Base-by-base conservation (phyloP, 2,888 invertebrate species). In the Drosophila gaucha region DNA sequence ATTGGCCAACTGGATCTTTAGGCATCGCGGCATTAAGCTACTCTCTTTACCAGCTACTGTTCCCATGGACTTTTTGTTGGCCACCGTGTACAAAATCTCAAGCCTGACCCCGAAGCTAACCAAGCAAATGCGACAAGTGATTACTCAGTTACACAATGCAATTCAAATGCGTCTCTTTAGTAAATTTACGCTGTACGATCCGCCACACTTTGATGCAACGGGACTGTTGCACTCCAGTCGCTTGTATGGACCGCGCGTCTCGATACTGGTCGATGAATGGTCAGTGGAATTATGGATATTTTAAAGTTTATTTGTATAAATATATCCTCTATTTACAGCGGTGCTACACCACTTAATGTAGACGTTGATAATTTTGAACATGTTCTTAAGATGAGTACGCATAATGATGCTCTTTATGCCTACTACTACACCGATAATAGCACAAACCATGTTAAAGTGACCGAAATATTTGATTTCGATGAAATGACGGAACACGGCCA, bases 1-100 rank as follows among this genome's bases (percentile, higher is more conserved):
- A 2, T 92, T 98, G 24, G 93, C 97, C 57, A 97, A 97, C 92
- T 98, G 97, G 97, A 92, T 98, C 72, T 97, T 97, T 92, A 95
- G 96, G 80, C 96, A 96, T 88, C 94, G 95, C 72, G 96, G 96
- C 41, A 94, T 97, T 91, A 95, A 96, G 80, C 92, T 97, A 44
- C 92, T 98, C 1, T 95, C 96, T 52, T 93, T 98, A 63, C 98
- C 98, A 0, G 98, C 96, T 89, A 94, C 96, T 44, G 92, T 98
- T 56, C 98, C 98, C 18, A 95, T 96, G 56, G 98, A 98, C 91
- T 95, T 98, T 71, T 94, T 97, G 86, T 95, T 96, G 90, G 97
- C 97, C 59, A 96, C 97, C 66, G 94, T 97, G 74, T 84, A 44
- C 51, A 92, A 92, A 79, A 82, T 92, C 9, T 80, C 90, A 47